These are phyloP conservation scores for Hetaerina americana DNA, from an alignment of 1,140 invertebrate genomes.

Conservation along the genomic window DNA sequence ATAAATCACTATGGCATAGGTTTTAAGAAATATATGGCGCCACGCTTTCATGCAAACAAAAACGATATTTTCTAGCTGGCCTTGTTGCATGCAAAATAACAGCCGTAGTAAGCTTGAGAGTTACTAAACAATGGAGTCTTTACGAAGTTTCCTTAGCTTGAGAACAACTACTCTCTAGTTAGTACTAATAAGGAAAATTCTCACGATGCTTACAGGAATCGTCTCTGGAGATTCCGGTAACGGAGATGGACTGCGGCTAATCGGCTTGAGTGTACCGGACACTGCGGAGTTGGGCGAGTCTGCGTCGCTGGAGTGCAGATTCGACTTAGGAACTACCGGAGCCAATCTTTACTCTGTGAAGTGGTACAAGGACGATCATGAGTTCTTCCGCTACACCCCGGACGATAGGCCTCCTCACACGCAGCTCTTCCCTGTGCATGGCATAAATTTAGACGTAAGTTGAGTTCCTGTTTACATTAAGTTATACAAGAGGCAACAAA, in stretches of 20 bases:
- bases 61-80: too few species aligned
- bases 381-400: conserved; percentile 47
- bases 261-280: conserved; percentile 16
- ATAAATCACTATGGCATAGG: too few species aligned
- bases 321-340: conserved; percentile 36
- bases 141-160: too few species aligned
- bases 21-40: too few species aligned
- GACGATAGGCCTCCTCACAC: conserved; percentile 21
- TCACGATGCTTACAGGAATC: too few species aligned
- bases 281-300: conserved; percentile 19
- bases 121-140: too few species aligned
- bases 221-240: conserved; percentile 13
- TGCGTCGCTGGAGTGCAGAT: conserved; percentile 23
- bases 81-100: too few species aligned
- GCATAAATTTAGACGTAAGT: neutral
- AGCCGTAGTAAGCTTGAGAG: too few species aligned
- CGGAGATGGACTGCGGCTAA: conserved; percentile 15
- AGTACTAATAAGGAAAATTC: too few species aligned
- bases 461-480: neutral
- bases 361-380: conserved; percentile 48
- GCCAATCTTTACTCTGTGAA: conserved; percentile 44
- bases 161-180: too few species aligned
- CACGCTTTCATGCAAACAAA: too few species aligned
- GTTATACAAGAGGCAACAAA: too few species aligned
- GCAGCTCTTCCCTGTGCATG: conserved; percentile 21